Base-by-base conservation (phyloP, 2,888 invertebrate species). In the Ametastegia equiseti region DNA sequence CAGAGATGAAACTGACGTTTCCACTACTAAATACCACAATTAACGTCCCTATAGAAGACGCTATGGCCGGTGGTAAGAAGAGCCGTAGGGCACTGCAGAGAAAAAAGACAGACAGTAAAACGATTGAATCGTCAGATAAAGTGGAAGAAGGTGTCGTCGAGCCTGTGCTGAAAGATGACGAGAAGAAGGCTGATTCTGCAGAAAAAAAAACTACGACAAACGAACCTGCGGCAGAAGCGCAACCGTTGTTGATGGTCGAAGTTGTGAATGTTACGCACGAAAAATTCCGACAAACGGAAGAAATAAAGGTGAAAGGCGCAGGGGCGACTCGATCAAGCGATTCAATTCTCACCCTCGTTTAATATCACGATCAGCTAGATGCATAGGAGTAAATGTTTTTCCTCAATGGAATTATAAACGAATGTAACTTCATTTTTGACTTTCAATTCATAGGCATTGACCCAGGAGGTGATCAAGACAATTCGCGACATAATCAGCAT, bases 401-500 rank as follows among this genome's bases (percentile, higher is more conserved):
- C 2, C 36, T 9, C n/a, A 6, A 57, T 36, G n/a, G 9, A 15
- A 15, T 11, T 3, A 7, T 67, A 36, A 45, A 19, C 33, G 19
- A 63, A 65, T 83, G n/a, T n/a, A n/a, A n/a, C n/a, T n/a, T n/a
- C n/a, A n/a, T 54, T 83, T 80, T 54, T 39, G 81, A 75, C 81
- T 87, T 89, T 3, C 2, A 30, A 57, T 36, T 11, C 19, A 30
- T 86, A 95, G 94, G 99, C 99, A 0, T 90, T 98, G 81, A 98
- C 98, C 0, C 98, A 98, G 92, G 99, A 99, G 93, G 95, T 99
- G 81, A 98, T 99, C 67, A 98, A 99, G 92, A 99, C 99, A 0
- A 98, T 99, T 84, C 94, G 98, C 80, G 99, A 99, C 92, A 98
- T 99, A 82, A 98, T 99, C 83, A 97, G 97, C 85, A 94, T 99